phyloP scores from a whole-genome alignment of 2,797 vertebrate species.

The Acanthiza pusilla region DNA sequence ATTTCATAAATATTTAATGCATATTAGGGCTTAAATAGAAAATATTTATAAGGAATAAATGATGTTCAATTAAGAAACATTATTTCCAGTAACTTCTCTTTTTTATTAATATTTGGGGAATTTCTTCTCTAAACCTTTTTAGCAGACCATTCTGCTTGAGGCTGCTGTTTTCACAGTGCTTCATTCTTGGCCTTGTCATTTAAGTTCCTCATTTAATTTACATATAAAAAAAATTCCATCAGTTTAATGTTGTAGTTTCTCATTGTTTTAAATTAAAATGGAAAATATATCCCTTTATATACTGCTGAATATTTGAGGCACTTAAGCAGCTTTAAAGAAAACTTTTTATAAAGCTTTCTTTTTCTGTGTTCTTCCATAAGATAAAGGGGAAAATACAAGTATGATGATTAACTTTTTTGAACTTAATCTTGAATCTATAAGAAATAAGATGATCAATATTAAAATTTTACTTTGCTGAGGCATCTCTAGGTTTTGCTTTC shows the following conservation, averaged over 20 bases:
- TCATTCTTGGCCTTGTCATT: neutral
- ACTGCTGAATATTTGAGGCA: neutral
- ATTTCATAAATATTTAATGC: conserved; percentile 37
- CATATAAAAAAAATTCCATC: neutral
- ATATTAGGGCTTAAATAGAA: conserved; percentile 42
- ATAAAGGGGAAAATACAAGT: neutral
- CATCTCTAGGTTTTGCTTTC: neutral
- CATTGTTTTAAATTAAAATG: conserved; percentile 1
- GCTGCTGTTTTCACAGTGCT: neutral
- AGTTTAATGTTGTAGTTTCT: neutral
- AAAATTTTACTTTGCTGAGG: neutral
- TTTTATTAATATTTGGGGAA: conserved; percentile 33
- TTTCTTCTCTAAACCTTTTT: neutral
- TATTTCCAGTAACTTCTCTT: neutral
- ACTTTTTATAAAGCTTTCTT: neutral
- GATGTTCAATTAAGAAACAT: neutral
- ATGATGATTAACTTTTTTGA: neutral
- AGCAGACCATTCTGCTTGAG: neutral
- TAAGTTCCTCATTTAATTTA: conserved; percentile 7
- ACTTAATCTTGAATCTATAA: neutral
- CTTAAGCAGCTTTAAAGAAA: neutral
- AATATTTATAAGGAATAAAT: conserved; percentile 54
- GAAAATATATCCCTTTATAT: neutral
- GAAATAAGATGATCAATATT: neutral
- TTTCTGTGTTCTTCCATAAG: neutral